Percentiles rank a stretch among this genome's conserved stretches.
Conservation (phyloP, 2,797 vertebrate species). For the Hoplostethus atlanticus region DNA sequence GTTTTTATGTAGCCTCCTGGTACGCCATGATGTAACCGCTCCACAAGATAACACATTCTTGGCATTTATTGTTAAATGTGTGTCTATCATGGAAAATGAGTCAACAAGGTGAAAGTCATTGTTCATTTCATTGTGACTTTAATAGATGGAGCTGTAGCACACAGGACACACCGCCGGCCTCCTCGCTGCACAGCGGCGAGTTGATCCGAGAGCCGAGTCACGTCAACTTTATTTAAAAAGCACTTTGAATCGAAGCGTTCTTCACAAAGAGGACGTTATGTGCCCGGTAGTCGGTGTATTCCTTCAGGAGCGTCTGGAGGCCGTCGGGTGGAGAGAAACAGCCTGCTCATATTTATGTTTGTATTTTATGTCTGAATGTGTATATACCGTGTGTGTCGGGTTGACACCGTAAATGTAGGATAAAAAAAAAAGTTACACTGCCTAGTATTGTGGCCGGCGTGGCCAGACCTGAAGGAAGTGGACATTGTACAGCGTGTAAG, state of each 20-base stretch:
- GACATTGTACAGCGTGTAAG: constrained; percentile 85
- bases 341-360: constrained; percentile 80
- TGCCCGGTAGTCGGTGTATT: constrained; percentile 61
- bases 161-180: not conserved
- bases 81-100: too few species aligned
- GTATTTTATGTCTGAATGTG: constrained; percentile 73
- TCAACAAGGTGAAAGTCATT: too few species aligned
- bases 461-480: constrained; percentile 65
- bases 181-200: not conserved
- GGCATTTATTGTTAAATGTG: too few species aligned
- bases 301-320: constrained; percentile 50
- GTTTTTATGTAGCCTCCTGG: too few species aligned
- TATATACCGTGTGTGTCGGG: constrained; percentile 73
- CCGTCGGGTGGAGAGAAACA: constrained; percentile 43
- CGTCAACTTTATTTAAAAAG: constrained; percentile 31
- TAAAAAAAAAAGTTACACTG: constrained; percentile 72
- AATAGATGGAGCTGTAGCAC: not conserved
- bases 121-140: not conserved
- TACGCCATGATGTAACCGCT: too few species aligned
- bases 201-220: constrained; percentile 48
- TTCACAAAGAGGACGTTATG: constrained; percentile 17
- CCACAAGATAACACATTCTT: too few species aligned
- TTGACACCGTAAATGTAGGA: constrained; percentile 76
- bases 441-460: constrained; percentile 65
- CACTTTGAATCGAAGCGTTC: constrained; percentile 40